Conservation (phyloP, 2,113 vertebrate genomes). For the Carassius gibelio region DNA sequence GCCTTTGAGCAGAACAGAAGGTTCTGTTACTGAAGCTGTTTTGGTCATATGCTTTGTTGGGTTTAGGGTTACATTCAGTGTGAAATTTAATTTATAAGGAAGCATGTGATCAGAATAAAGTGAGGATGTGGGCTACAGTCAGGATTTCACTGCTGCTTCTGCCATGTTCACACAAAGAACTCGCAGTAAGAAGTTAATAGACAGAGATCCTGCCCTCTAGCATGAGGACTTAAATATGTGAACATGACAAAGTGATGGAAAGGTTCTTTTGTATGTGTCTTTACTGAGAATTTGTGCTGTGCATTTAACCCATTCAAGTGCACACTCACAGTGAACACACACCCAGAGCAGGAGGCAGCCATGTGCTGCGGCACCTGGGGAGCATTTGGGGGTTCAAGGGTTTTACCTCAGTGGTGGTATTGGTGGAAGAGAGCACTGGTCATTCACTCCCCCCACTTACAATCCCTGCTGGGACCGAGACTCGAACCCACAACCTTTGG, state of each 20-base stretch:
- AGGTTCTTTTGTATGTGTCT: slow-evolving; percentile 6
- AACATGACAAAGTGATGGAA: slow-evolving; percentile 35
- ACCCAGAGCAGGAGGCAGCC: too few relatives aligned
- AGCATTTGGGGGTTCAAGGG: too few relatives aligned
- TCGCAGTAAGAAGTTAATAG: slow-evolving; percentile 41
- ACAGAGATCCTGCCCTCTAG: slow-evolving; percentile 46
- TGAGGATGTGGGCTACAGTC: slow-evolving; percentile 39
- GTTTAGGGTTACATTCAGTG: slow-evolving; percentile 36
- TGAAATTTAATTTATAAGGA: slow-evolving; percentile 51
- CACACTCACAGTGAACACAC: too few relatives aligned
- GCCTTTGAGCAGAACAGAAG: slow-evolving; percentile 29
- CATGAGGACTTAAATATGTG: slow-evolving; percentile 31
- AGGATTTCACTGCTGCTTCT: slow-evolving; percentile 18
- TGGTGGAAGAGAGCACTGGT: too few relatives aligned
- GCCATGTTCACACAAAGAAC: slow-evolving; percentile 47
- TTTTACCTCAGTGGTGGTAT: too few relatives aligned
- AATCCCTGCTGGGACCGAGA: too few relatives aligned
- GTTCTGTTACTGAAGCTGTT: slow-evolving; percentile 26
- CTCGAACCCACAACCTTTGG: too few relatives aligned
- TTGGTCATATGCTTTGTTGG: slow-evolving; percentile 47
- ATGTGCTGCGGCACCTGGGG: too few relatives aligned
- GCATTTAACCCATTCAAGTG: too few relatives aligned
- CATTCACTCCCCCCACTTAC: too few relatives aligned
- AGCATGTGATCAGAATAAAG: slow-evolving; percentile 52
- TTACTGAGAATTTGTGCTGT: too few relatives aligned